Conservation (phyloP, 2,113 vertebrate species). For the Zapus hudsonius region DNA sequence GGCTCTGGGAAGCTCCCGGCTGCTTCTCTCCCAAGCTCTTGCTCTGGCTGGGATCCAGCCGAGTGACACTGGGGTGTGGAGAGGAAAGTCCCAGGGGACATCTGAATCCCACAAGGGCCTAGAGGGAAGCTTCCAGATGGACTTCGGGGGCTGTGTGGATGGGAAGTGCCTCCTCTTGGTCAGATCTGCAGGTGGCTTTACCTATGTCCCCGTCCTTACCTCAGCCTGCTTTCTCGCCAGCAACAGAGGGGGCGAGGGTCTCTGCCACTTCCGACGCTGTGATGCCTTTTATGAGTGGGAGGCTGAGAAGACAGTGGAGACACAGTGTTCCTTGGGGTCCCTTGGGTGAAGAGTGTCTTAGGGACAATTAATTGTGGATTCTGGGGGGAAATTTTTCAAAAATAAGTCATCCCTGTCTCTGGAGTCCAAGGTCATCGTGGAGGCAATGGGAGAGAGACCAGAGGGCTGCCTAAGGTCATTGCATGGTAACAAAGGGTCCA, state of each 20-base stretch:
- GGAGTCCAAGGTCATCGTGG: background rate
- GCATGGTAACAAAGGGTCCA: background rate
- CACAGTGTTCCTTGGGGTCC: background rate
- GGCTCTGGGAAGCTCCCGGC: constrained; percentile 56
- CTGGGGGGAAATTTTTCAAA: background rate
- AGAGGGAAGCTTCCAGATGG: background rate
- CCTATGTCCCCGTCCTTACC: background rate
- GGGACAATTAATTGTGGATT: background rate
- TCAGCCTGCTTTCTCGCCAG: background rate
- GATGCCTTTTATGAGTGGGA: background rate
- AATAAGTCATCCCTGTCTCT: background rate
- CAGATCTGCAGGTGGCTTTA: background rate
- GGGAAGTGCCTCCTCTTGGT: background rate
- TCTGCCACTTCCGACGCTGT: background rate
- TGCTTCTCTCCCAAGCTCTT: constrained; percentile 66
- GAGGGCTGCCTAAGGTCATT: background rate
- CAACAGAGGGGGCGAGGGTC: background rate
- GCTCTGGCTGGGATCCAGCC: constrained; percentile 11
- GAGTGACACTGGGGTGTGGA: background rate
- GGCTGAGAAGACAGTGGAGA: background rate
- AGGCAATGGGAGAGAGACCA: background rate
- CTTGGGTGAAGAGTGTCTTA: background rate
- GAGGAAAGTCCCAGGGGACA: background rate
- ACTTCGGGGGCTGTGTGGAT: background rate
- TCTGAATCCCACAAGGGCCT: background rate